Base-by-base conservation (phyloP, 2,888 invertebrate species). In the Cotesia congregata region DNA sequence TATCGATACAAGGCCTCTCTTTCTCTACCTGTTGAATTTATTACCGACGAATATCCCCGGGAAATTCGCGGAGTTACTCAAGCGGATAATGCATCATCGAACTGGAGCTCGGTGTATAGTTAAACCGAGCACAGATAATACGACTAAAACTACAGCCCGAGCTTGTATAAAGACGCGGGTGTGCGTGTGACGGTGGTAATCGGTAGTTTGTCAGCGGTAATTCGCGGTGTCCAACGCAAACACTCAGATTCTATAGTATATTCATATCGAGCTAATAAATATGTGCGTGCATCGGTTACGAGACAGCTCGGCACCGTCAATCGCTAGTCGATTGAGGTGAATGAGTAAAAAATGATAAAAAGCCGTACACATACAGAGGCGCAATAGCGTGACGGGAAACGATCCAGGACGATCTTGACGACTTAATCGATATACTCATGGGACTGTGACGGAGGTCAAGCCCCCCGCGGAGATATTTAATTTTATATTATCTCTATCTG, bases 361-460 rank as follows among this genome's bases (percentile, higher is more conserved):
- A 50, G 2, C 12, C 12, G 12, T 50, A 50, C 50, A 7, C 12
- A 50, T 50, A 50, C 50, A 50, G 50, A 64, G 12, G 67, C 59
- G 71, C 61, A 72, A 78, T 78, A 77, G 76, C 77, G 77, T 79
- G 80, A 77, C 75, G 80, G 72, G 77, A 61, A 60, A 59, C 69
- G 78, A 81, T 80, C 79, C 78, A 20, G 74, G 61, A 67, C 50
- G 77, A 78, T 78, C 79, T 76, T 81, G 81, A 81, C 80, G 77
- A 78, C 80, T 81, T 81, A 81, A 81, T 81, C 80, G 80, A 74
- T 61, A 38, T 50, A 50, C 12, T 65, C 65, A 12, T 65, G 65
- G 20, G 65, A 30, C 65, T 65, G 17, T 38, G 50, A n/a, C 30
- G 59, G 62, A 62, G 12, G 38, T 30, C 20, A 12, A 65, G 30